A percentile compares a stretch with the other conserved stretches of the same genome.
These are phyloP conservation scores for Diadema setosum DNA, from an alignment of 35 echinoderm and acorn worm genomes.

Conservation along the genomic window DNA sequence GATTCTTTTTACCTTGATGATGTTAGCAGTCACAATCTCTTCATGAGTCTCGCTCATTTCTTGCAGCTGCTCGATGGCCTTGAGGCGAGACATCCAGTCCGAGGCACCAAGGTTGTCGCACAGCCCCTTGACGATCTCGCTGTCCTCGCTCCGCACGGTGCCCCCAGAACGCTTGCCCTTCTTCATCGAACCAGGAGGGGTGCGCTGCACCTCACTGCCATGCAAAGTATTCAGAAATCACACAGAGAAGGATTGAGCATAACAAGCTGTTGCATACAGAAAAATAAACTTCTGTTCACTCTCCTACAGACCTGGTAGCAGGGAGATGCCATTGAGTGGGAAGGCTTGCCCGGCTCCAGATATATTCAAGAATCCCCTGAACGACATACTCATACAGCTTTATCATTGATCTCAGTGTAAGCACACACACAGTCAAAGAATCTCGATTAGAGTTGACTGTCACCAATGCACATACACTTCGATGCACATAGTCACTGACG, in stretches of 20 bases:
- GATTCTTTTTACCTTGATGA: slow-evolving; percentile 73
- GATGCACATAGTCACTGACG: too few species aligned
- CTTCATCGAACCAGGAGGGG: slow-evolving; percentile 55
- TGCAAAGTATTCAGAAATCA: neutral
- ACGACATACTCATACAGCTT: too few species aligned
- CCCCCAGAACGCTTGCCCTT: slow-evolving; percentile 44
- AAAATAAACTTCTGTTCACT: too few species aligned
- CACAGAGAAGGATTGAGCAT: neutral
- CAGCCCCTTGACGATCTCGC: slow-evolving; percentile 69
- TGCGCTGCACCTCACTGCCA: slow-evolving; percentile 13
- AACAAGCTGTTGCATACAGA: neutral
- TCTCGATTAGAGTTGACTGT: too few species aligned
- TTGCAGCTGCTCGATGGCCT: slow-evolving; percentile 69
- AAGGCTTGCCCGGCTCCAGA: too few species aligned
- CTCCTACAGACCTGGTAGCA: too few species aligned
- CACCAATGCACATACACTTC: too few species aligned
- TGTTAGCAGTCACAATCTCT: slow-evolving; percentile 51
- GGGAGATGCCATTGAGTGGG: too few species aligned
- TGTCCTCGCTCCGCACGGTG: slow-evolving; percentile 6
- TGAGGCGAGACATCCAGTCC: slow-evolving; percentile 77
- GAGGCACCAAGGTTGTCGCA: slow-evolving; percentile 58
- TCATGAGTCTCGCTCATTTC: slow-evolving; percentile 49
- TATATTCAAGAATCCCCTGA: too few species aligned
- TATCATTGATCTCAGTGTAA: too few species aligned
- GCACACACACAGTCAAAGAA: too few species aligned